Conservation (phyloP, 1,140 invertebrate species). For the Solenopsis fugax region DNA sequence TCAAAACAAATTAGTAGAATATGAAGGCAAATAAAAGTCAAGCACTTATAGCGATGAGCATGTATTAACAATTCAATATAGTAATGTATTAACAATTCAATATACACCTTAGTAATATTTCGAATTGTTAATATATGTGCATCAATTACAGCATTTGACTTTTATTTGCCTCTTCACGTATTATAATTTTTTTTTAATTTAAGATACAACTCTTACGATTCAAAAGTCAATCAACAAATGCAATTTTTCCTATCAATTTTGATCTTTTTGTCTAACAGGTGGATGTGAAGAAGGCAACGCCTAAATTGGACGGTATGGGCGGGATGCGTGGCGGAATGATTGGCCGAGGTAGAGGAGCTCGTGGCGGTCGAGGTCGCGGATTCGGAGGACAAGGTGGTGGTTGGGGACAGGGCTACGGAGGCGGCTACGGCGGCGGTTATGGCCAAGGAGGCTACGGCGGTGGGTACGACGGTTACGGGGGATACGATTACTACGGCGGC, state of each 20-base stretch:
- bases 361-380: constrained; percentile 89
- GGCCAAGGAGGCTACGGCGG: constrained; percentile 90
- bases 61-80: too few relatives aligned
- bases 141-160: too few relatives aligned
- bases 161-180: too few relatives aligned
- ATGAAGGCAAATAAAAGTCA: too few relatives aligned
- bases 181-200: background rate
- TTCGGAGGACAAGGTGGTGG: constrained; percentile 84
- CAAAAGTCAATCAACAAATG: background rate
- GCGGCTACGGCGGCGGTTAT: constrained; percentile 89
- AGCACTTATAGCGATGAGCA: too few relatives aligned
- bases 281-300: constrained; percentile 97
- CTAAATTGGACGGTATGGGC: constrained; percentile 94
- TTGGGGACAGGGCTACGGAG: constrained; percentile 83
- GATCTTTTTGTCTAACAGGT: constrained; percentile 87
- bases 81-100: too few relatives aligned
- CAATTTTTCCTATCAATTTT: background rate
- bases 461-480: constrained; percentile 90
- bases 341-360: constrained; percentile 89
- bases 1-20: too few relatives aligned
- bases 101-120: too few relatives aligned
- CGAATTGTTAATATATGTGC: too few relatives aligned
- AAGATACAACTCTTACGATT: background rate
- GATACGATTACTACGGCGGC: constrained; percentile 92
- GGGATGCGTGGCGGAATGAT: constrained; percentile 90